Percentiles rank a stretch among this genome's conserved stretches.
These are phyloP conservation scores for Leptonema lineaticorne DNA, from an alignment of 1,140 invertebrate genomes.

Conservation along the genomic window DNA sequence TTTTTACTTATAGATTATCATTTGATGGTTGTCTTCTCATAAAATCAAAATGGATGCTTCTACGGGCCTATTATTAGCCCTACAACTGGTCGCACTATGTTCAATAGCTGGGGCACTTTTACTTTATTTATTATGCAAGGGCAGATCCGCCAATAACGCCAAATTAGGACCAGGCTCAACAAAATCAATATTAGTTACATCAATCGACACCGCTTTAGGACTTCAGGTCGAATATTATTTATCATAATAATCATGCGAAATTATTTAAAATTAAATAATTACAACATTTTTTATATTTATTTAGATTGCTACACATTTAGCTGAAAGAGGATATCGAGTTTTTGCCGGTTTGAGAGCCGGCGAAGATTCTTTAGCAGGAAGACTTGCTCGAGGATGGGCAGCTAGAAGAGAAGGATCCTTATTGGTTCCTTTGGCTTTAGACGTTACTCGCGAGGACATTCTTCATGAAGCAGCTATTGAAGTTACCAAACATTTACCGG, in stretches of 20 bases:
- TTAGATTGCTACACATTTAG: constrained; percentile 65
- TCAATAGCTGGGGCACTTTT: constrained; percentile 76
- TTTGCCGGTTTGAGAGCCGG: constrained; percentile 71
- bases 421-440: constrained; percentile 70
- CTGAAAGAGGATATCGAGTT: constrained; percentile 69
- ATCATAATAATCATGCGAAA: neutral
- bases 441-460: constrained; percentile 78
- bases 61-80: constrained; percentile 72
- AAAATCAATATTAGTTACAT: constrained; percentile 72
- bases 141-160: constrained; percentile 62
- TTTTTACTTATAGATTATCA: too few species aligned
- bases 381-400: constrained; percentile 61
- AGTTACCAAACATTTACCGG: constrained; percentile 75
- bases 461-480: constrained; percentile 74
- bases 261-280: too few species aligned
- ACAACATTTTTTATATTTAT: constrained; percentile 35
- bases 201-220: constrained; percentile 72
- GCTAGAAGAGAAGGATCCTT: constrained; percentile 60
- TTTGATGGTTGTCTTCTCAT: neutral
- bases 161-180: constrained; percentile 55
- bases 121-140: constrained; percentile 72
- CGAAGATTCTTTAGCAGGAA: constrained; percentile 53
- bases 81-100: constrained; percentile 75
- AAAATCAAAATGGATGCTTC: constrained; percentile 67
- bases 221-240: constrained; percentile 58